Conservation (phyloP, 2,888 invertebrate species). For the Spilosoma lubricipeda region DNA sequence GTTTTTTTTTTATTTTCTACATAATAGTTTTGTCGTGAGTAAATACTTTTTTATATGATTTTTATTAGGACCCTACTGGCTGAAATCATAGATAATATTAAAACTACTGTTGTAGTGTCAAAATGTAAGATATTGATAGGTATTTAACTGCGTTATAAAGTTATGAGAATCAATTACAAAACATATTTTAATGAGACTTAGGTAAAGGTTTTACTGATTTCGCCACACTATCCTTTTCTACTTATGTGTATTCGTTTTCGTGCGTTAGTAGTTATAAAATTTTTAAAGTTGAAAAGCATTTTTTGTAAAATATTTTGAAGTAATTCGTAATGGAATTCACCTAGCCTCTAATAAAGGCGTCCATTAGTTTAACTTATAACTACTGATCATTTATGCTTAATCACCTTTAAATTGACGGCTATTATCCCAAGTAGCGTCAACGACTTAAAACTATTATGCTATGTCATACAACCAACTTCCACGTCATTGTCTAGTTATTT, state of each 20-base stretch:
- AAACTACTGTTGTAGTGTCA: constrained; percentile 4
- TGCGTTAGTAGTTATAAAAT: background rate
- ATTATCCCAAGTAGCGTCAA: background rate
- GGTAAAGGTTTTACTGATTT: background rate
- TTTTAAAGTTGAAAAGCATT: background rate
- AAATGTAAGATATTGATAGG: background rate
- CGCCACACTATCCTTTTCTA: background rate
- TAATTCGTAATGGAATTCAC: background rate
- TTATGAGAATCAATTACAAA: background rate
- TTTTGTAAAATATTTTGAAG: background rate
- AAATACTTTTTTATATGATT: background rate
- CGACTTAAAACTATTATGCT: background rate
- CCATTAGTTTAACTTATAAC: background rate
- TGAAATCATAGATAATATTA: background rate
- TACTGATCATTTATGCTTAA: background rate
- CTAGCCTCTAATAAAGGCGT: background rate
- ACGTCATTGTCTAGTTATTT: constrained; percentile 16
- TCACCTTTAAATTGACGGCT: background rate
- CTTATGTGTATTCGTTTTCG: background rate
- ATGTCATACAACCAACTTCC: background rate
- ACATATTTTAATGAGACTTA: background rate
- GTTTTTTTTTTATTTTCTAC: background rate
- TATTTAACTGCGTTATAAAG: background rate
- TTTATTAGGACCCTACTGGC: background rate
- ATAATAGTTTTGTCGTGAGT: background rate